phyloP scores from a whole-genome alignment of 2,113 vertebrate genomes.

The Galeopterus variegatus region DNA sequence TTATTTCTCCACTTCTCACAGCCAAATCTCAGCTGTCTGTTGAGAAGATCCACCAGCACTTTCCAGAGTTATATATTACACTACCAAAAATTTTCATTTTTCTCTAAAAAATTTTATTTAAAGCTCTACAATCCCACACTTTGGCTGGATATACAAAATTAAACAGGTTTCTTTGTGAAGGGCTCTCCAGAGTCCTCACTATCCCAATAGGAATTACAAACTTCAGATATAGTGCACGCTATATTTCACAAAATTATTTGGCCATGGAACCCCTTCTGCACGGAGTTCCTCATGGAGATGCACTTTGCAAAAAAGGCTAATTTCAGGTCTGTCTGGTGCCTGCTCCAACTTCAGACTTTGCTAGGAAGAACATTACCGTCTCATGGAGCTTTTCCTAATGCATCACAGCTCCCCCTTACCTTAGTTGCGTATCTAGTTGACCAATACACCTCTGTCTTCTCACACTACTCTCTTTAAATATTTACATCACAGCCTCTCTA shows the following conservation, averaged over 20 bases:
- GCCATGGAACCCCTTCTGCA: neutral
- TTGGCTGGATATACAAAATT: conserved; percentile 34
- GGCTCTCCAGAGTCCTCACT: neutral
- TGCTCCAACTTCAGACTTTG: neutral
- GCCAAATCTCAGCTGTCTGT: neutral
- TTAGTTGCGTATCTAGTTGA: neutral
- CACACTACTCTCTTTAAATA: neutral
- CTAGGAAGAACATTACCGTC: neutral
- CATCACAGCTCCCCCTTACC: neutral
- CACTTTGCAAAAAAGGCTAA: neutral
- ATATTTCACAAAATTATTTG: conserved; percentile 57
- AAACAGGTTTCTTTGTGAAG: conserved; percentile 66
- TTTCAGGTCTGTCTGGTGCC: conserved; percentile 5
- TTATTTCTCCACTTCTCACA: neutral
- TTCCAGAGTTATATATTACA: neutral
- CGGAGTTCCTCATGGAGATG: conserved; percentile 39
- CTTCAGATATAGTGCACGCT: neutral
- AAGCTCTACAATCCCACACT: conserved; percentile 36
- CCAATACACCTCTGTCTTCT: neutral
- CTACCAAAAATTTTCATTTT: neutral
- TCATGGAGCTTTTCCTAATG: neutral
- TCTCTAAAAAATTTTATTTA: neutral
- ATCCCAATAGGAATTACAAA: conserved; percentile 31
- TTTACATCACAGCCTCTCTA: neutral
- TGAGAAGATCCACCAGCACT: neutral